phyloP scores from a whole-genome alignment of 2,888 invertebrate species.

The Acanthococcus lagerstroemiae region DNA sequence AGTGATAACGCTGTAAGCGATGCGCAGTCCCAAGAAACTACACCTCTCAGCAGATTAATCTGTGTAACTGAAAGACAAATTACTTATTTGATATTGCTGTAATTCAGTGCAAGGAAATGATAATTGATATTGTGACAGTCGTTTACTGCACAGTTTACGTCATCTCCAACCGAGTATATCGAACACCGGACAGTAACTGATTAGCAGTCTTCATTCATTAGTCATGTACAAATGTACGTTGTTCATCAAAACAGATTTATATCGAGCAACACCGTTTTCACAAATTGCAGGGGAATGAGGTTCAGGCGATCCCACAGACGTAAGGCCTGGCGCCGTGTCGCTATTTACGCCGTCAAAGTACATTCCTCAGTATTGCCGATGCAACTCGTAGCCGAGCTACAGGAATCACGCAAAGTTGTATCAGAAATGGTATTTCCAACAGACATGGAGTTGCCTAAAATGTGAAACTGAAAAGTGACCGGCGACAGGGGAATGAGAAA shows the following conservation, averaged over 20 bases:
- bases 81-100: not conserved
- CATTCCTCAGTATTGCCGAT: not conserved
- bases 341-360: not conserved
- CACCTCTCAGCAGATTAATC: not conserved
- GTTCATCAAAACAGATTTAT: not conserved
- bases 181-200: too few species aligned
- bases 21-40: not conserved
- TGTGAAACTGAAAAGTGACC: not conserved
- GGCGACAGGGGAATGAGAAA: not conserved
- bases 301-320: not conserved
- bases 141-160: too few species aligned
- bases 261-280: not conserved
- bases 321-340: too few species aligned
- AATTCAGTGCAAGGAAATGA: not conserved
- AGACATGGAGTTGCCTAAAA: not conserved
- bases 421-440: not conserved
- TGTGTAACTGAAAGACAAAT: not conserved
- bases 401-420: not conserved
- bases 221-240: not conserved
- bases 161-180: too few species aligned
- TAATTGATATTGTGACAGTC: not conserved
- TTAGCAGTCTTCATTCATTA: not conserved
- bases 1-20: not conserved
- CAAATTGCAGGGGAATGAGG: not conserved
- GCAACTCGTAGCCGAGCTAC: not conserved